Conservation (phyloP, 2,888 invertebrate genomes). For the Eurytoma californica region DNA sequence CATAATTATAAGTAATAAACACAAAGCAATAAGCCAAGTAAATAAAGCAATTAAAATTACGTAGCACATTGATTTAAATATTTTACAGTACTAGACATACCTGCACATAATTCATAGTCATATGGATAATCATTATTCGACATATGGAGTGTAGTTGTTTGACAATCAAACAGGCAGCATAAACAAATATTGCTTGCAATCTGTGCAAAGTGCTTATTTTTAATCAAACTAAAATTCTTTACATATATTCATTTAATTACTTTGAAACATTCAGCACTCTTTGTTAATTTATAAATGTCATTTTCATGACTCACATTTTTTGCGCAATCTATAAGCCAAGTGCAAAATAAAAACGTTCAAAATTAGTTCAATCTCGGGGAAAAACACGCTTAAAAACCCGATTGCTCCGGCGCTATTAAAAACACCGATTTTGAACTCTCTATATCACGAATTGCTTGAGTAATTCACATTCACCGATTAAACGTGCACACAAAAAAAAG, state of each 20-base stretch:
- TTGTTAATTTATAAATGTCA: constrained; percentile 2
- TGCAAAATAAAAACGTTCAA: constrained; percentile 4
- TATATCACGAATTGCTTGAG: background rate
- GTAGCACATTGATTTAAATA: background rate
- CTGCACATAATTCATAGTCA: constrained; percentile 61
- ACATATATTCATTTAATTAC: constrained; percentile 5
- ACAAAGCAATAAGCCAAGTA: background rate
- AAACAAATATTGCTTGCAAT: constrained; percentile 45
- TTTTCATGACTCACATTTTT: constrained; percentile 13
- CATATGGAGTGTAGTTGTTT: constrained; percentile 55
- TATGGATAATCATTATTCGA: constrained; percentile 60
- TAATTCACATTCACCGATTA: too few species aligned
- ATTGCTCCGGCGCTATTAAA: background rate
- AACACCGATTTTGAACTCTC: background rate
- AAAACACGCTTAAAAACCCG: background rate
- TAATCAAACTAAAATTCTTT: constrained; percentile 16
- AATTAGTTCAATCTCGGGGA: background rate
- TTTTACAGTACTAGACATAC: constrained; percentile 58
- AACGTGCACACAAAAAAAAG: too few species aligned
- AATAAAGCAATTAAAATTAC: background rate
- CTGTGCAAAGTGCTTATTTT: constrained; percentile 7
- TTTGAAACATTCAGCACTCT: background rate
- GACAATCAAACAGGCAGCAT: constrained; percentile 29
- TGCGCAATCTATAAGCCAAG: constrained; percentile 4
- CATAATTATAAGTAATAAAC: background rate